Percentiles rank a stretch among this genome's conserved stretches.
Conservation (phyloP, 2,888 invertebrate genomes). For the Unio delphinus region DNA sequence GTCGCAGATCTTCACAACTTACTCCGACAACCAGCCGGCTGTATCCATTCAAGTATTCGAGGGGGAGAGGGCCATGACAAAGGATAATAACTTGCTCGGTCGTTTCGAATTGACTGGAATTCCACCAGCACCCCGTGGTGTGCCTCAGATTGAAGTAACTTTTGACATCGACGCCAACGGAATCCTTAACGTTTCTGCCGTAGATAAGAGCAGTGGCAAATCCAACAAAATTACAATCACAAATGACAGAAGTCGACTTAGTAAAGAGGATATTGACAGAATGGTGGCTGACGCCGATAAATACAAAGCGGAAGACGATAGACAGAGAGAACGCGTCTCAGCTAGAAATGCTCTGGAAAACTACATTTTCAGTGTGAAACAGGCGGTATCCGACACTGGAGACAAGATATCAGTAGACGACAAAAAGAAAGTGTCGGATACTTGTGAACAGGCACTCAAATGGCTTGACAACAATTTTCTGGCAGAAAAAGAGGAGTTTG, state of each 20-base stretch:
- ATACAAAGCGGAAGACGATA: slow-evolving; percentile 65
- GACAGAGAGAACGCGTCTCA: slow-evolving; percentile 55
- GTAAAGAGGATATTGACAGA: slow-evolving; percentile 88
- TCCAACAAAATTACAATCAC: slow-evolving; percentile 88
- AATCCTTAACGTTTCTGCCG: slow-evolving; percentile 75
- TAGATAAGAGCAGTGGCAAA: slow-evolving; percentile 84
- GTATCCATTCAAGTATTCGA: slow-evolving; percentile 80
- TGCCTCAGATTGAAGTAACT: slow-evolving; percentile 76
- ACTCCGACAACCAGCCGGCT: slow-evolving; percentile 85
- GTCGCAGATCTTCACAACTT: slow-evolving; percentile 82
- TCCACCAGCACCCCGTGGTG: slow-evolving; percentile 64
- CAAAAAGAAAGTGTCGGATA: slow-evolving; percentile 77
- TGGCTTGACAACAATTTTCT: slow-evolving; percentile 88
- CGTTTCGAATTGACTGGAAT: slow-evolving; percentile 62
- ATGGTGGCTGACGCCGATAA: slow-evolving; percentile 72
- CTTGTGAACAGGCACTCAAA: slow-evolving; percentile 77
- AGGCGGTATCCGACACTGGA: slow-evolving; percentile 75
- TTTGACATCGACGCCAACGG: slow-evolving; percentile 91
- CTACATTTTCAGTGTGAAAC: slow-evolving; percentile 71
- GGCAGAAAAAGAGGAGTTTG: slow-evolving; percentile 83
- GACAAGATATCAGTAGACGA: slow-evolving; percentile 78
- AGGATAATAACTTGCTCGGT: slow-evolving; percentile 83
- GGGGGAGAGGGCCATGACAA: slow-evolving; percentile 95
- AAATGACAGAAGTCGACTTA: slow-evolving; percentile 88
- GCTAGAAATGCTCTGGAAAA: slow-evolving; percentile 61